Conservation (phyloP, 2,113 vertebrate genomes). For the Parus major region DNA sequence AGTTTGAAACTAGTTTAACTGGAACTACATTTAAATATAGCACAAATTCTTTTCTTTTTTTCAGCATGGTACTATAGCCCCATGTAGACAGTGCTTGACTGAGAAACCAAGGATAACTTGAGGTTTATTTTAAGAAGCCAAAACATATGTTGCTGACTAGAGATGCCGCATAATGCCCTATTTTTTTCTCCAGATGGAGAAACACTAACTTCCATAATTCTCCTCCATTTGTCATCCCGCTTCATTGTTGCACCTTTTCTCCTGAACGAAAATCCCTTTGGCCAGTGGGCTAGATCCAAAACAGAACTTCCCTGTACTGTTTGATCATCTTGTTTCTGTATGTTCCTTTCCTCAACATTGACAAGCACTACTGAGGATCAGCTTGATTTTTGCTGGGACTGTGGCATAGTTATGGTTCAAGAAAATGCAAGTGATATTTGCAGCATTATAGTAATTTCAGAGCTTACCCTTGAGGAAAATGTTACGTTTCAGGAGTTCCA, state of each 20-base stretch:
- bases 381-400: constrained; percentile 5
- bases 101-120: constrained; percentile 73
- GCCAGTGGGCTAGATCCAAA: constrained; percentile 37
- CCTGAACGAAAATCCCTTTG: background rate
- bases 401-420: background rate
- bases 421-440: background rate
- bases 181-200: constrained; percentile 38
- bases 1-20: constrained; percentile 38
- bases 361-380: constrained; percentile 25
- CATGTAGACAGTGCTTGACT: constrained; percentile 59
- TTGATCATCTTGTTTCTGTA: background rate
- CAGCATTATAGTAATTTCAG: background rate
- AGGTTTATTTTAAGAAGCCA: constrained; percentile 69
- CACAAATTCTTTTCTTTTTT: constrained; percentile 9
- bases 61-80: constrained; percentile 50
- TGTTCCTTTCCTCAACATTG: background rate
- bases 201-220: constrained; percentile 47
- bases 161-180: constrained; percentile 33
- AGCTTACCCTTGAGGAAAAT: constrained; percentile 11
- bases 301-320: background rate
- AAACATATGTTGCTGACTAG: constrained; percentile 71
- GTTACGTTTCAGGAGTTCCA: background rate
- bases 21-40: constrained; percentile 42
- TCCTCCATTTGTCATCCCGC: constrained; percentile 16
- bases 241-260: constrained; percentile 48